Conservation (phyloP, 2,888 invertebrate genomes). For the Anorthoa munda region DNA sequence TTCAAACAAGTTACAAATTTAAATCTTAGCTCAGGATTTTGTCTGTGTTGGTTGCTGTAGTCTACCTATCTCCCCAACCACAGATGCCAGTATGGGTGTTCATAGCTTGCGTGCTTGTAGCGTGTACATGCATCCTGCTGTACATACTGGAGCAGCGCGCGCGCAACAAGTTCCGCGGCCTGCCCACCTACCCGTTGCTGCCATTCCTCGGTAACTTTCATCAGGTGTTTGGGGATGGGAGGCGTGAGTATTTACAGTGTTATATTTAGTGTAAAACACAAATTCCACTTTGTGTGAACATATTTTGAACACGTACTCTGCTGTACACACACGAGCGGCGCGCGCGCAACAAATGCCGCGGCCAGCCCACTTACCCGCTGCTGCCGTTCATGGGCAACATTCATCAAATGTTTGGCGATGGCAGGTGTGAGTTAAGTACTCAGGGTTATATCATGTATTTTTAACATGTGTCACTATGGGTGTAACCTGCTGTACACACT, state of each 20-base stretch:
- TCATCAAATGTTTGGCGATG: slow-evolving; percentile 70
- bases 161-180: slow-evolving; percentile 66
- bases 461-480: slow-evolving; percentile 65
- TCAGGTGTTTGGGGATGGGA: slow-evolving; percentile 69
- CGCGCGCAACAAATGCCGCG: slow-evolving; percentile 67
- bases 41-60: too few species aligned
- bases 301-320: too few species aligned
- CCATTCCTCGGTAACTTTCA: slow-evolving; percentile 78
- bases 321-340: slow-evolving; percentile 69
- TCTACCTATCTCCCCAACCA: not conserved
- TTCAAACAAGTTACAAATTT: too few species aligned
- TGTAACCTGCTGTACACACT: slow-evolving; percentile 58
- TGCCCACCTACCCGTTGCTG: slow-evolving; percentile 73
- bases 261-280: too few species aligned
- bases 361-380: slow-evolving; percentile 71
- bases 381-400: slow-evolving; percentile 78
- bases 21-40: too few species aligned
- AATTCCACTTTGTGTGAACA: too few species aligned
- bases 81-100: slow-evolving; percentile 69
- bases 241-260: slow-evolving; percentile 60
- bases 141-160: slow-evolving; percentile 69
- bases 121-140: slow-evolving; percentile 59
- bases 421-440: slow-evolving; percentile 65
- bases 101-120: slow-evolving; percentile 42
- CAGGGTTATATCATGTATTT: too few species aligned